phyloP scores from a whole-genome alignment of 2,888 invertebrate species.

The Epinotia ramella region DNA sequence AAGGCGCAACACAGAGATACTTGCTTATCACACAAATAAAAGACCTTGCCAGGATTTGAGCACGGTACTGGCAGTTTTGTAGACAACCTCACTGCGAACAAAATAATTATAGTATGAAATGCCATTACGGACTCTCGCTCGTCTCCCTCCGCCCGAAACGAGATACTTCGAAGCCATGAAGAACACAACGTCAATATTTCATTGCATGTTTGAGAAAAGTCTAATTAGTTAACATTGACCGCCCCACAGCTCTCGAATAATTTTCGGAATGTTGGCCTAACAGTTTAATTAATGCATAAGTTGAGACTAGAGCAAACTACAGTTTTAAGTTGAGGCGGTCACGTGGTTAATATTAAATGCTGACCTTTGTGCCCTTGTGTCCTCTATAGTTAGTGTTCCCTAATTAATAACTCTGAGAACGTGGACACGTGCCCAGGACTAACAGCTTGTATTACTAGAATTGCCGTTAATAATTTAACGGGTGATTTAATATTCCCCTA shows the following conservation, averaged over 20 bases:
- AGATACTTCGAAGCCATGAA: too few species aligned
- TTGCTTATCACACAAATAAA: too few species aligned
- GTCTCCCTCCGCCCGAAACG: too few species aligned
- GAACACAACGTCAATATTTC: too few species aligned
- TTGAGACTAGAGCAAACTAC: slow-evolving; percentile 22
- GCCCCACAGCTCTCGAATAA: slow-evolving; percentile 17
- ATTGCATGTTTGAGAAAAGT: too few species aligned
- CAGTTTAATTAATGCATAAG: slow-evolving; percentile 41
- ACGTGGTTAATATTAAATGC: slow-evolving; percentile 41
- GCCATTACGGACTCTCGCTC: too few species aligned
- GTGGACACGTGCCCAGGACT: slow-evolving; percentile 33
- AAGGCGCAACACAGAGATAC: too few species aligned
- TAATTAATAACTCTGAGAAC: slow-evolving; percentile 29
- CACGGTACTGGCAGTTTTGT: too few species aligned
- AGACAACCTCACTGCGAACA: too few species aligned
- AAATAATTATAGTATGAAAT: too few species aligned
- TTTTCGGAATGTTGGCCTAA: slow-evolving; percentile 25
- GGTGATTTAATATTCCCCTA: slow-evolving; percentile 16
- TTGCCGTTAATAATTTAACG: slow-evolving; percentile 13
- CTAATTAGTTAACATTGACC: slow-evolving; percentile 20
- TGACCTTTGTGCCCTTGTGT: slow-evolving; percentile 38
- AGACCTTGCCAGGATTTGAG: too few species aligned
- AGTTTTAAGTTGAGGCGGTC: slow-evolving; percentile 34
- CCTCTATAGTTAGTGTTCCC: slow-evolving; percentile 25
- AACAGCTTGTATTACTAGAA: slow-evolving; percentile 25